A percentile compares a stretch with the other conserved stretches of the same genome.
phyloP scores from a whole-genome alignment of 2,113 vertebrate genomes.

The Colossoma macropomum region DNA sequence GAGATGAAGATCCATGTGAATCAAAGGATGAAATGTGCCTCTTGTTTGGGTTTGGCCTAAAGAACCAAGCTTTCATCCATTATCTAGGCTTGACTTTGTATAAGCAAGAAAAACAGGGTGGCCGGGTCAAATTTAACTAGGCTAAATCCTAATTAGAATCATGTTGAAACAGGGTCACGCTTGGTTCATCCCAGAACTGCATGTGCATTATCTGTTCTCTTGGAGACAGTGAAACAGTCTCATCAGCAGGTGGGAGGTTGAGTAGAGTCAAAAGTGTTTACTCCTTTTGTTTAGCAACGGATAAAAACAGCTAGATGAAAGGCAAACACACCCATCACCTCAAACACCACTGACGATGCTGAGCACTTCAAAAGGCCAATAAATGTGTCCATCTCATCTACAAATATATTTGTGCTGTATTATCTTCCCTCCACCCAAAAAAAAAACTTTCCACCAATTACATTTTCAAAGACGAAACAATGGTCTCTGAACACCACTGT shows the following conservation, averaged over 20 bases:
- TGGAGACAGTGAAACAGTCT: neutral
- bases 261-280: conserved; percentile 16
- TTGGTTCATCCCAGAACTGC: neutral
- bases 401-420: neutral
- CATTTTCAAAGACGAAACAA: neutral
- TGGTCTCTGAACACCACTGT: neutral
- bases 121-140: conserved; percentile 5
- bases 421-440: neutral
- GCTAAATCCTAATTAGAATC: conserved; percentile 30
- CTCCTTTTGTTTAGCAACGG: conserved; percentile 1
- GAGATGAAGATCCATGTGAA: conserved; percentile 11
- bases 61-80: neutral
- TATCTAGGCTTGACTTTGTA: conserved; percentile 1
- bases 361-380: neutral
- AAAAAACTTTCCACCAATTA: neutral
- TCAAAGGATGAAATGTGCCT: neutral
- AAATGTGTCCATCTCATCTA: neutral
- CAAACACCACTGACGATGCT: neutral
- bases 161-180: neutral
- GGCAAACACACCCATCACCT: neutral
- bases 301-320: neutral
- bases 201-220: neutral
- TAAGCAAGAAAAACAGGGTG: neutral
- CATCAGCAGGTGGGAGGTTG: neutral
- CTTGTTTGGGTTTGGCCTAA: conserved; percentile 17